phyloP scores from a whole-genome alignment of 2,797 vertebrate genomes.

The Artibeus jamaicensis region DNA sequence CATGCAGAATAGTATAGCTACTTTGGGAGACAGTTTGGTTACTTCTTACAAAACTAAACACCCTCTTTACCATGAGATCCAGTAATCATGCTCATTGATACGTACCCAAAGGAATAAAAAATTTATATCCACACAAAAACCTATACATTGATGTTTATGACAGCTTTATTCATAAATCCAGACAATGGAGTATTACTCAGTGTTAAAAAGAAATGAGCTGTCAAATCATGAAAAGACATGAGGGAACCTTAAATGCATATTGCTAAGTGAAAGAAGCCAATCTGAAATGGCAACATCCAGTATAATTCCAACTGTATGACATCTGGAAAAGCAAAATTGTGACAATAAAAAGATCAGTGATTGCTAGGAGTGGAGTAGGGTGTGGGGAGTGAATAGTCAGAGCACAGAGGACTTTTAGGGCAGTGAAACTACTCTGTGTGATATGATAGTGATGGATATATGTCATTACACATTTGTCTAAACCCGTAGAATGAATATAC shows the following conservation, averaged over 20 bases:
- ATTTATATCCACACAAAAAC: neutral
- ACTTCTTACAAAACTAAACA: neutral
- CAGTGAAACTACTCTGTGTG: neutral
- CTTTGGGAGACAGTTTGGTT: neutral
- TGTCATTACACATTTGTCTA: neutral
- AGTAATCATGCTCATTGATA: neutral
- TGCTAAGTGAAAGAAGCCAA: neutral
- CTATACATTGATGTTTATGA: neutral
- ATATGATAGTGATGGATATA: neutral
- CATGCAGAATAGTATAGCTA: neutral
- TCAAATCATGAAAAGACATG: neutral
- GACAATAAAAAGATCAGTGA: neutral
- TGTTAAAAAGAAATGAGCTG: neutral
- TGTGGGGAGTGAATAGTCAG: neutral
- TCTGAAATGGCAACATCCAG: neutral
- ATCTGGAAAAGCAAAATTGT: neutral
- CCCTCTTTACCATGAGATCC: neutral
- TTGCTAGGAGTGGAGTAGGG: neutral
- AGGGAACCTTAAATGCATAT: neutral
- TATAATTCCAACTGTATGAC: neutral
- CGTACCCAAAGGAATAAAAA: conserved; percentile 12
- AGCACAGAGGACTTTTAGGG: neutral
- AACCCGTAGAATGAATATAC: neutral
- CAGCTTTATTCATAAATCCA: neutral
- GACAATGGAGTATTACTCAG: neutral